Base-by-base conservation (phyloP, 2,888 invertebrate genomes). In the Anorthoa munda region DNA sequence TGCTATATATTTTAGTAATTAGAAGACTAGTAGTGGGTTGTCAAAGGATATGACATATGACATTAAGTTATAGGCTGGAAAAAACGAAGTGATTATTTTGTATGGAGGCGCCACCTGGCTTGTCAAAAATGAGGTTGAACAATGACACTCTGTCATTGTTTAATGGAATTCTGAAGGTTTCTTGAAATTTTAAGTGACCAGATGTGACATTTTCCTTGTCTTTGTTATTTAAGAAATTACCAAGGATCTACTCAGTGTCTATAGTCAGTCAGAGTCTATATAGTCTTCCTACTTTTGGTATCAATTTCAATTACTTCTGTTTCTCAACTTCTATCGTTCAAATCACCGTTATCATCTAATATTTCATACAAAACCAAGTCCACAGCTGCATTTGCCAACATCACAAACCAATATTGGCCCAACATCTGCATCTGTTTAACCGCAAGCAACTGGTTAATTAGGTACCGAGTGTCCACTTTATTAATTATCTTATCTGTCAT, bases 401-500 rank as follows among this genome's bases (percentile, higher is more conserved):
- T 60, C 66, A 21, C 15, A 55, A 48, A 68, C 65, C 53, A 73
- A 84, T 53, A 56, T 75, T 84, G 61, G 64, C 53, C 63, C 65
- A 85, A 85, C 72, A 80, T 76, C 51, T 67, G 71, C 66, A 77
- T 64, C 39, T 79, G 68, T 75, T 77, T 61, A 72, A 66, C 65
- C 21, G 23, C 67, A 67, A 75, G 70, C 65, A 77, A 79, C 82
- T 73, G 64, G 67, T 79, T 87, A 80, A 85, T 80, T 82, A 86
- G 67, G 63, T 83, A 77, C 73, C 46, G 39, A 66, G 63, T 82
- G 77, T 83, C 67, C 77, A 74, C 78, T 80, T 77, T 81, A 84
- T 80, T 86, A 80, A 87, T 84, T 76, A 86, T 81, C 82, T 87
- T 87, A 86, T 87, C 86, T 77, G 77, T 77, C 79, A 81, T 86